These are phyloP conservation scores for Chymomyza amoena DNA, from an alignment of 2,888 invertebrate genomes.

Conservation along the genomic window DNA sequence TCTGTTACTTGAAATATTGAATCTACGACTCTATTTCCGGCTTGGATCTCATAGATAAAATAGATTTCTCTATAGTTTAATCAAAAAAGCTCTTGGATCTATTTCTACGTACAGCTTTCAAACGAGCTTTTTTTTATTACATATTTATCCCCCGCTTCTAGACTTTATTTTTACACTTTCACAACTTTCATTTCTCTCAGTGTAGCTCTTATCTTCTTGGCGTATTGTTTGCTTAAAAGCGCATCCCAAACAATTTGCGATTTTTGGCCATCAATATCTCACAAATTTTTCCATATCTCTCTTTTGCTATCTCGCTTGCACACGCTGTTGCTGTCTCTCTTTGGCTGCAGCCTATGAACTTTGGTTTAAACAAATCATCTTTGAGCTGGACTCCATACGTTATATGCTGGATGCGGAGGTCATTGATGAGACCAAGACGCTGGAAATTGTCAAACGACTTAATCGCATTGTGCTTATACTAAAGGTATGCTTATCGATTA, in stretches of 20 bases:
- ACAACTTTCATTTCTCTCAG: background rate
- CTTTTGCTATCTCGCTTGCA: background rate
- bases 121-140: too few relatives aligned
- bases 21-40: too few relatives aligned
- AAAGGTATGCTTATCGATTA: constrained; percentile 82
- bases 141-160: too few relatives aligned
- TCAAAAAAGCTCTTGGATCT: too few relatives aligned
- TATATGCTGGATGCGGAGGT: constrained; percentile 86
- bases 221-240: background rate
- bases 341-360: constrained; percentile 92
- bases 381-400: constrained; percentile 95
- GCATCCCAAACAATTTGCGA: background rate
- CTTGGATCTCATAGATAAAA: too few relatives aligned
- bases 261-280: background rate
- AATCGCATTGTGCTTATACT: constrained; percentile 95
- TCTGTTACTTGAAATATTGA: too few relatives aligned
- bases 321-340: background rate
- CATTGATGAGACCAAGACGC: constrained; percentile 93
- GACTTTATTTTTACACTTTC: too few relatives aligned
- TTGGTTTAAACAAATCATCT: constrained; percentile 99
- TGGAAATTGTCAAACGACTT: constrained; percentile 94
- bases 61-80: too few relatives aligned
- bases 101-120: too few relatives aligned
- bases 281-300: background rate
- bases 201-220: background rate